These are phyloP conservation scores for Kryptolebias marmoratus DNA, from an alignment of 2,113 vertebrate genomes.

Conservation along the genomic window DNA sequence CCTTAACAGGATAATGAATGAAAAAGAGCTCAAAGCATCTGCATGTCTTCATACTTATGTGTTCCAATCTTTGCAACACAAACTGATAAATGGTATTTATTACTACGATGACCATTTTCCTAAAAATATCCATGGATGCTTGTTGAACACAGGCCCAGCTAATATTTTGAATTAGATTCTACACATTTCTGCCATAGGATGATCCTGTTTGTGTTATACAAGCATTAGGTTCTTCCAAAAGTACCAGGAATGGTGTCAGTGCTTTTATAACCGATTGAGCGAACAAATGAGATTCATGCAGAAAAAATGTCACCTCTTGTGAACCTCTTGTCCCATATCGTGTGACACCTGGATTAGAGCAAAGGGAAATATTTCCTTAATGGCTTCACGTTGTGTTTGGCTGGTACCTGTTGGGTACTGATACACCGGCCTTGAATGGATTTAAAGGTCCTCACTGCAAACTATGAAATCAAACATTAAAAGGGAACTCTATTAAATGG, in stretches of 20 bases:
- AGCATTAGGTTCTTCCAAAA: neutral
- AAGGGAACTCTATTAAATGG: too few species aligned
- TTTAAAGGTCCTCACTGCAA: too few species aligned
- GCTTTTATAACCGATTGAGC: constrained; percentile 15
- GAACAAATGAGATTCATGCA: neutral
- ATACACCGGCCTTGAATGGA: constrained; percentile 32
- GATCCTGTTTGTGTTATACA: neutral
- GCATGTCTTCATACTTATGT: too few species aligned
- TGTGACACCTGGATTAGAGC: constrained; percentile 53
- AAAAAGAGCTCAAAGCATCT: too few species aligned
- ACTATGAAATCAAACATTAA: too few species aligned
- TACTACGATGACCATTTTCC: too few species aligned
- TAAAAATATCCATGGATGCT: too few species aligned
- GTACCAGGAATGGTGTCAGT: neutral
- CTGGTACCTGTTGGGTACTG: constrained; percentile 19
- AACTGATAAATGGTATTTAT: too few species aligned
- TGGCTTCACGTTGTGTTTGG: constrained; percentile 52
- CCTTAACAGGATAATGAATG: too few species aligned
- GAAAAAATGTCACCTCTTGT: neutral
- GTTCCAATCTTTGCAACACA: too few species aligned
- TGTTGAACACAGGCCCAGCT: too few species aligned
- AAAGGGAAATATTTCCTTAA: constrained; percentile 66
- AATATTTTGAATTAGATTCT: too few species aligned
- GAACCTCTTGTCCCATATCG: constrained; percentile 35
- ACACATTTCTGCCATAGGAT: neutral